Percentiles rank a stretch among this genome's conserved stretches.
These are phyloP conservation scores for Platerodrilus igneus DNA, from an alignment of 2,888 invertebrate species.

Conservation along the genomic window DNA sequence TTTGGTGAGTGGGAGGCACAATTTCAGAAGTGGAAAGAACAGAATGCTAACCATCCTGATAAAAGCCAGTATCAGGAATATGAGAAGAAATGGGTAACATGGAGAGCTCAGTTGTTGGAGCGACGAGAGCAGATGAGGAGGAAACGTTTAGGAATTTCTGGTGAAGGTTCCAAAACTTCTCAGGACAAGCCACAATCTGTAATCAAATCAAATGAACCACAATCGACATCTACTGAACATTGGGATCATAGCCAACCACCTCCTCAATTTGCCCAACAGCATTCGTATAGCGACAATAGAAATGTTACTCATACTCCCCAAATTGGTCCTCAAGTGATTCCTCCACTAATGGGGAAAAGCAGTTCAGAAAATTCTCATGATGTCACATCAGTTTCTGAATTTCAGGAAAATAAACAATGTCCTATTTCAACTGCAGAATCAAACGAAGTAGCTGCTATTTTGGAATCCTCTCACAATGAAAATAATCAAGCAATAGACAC, in stretches of 20 bases:
- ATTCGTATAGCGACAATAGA: constrained; percentile 19
- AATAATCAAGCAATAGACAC: no score
- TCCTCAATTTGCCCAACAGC: constrained; percentile 10
- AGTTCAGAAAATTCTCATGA: no score
- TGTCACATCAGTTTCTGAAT: no score
- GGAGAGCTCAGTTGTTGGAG: constrained; percentile 72
- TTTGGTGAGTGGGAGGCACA: constrained; percentile 90
- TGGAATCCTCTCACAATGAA: neutral
- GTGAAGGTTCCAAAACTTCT: constrained; percentile 16
- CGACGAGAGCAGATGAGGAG: constrained; percentile 77
- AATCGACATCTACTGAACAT: neutral
- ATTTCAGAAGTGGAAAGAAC: constrained; percentile 85
- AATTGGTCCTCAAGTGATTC: constrained; percentile 2
- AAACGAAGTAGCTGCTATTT: neutral
- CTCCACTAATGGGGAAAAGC: neutral
- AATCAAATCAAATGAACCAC: constrained; percentile 1
- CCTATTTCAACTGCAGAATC: neutral
- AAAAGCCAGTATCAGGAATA: constrained; percentile 80
- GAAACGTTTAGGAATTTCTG: constrained; percentile 49
- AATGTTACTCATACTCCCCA: constrained; percentile 34
- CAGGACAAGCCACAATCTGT: no score
- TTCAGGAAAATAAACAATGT: neutral
- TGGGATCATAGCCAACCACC: constrained; percentile 1
- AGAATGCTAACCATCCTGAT: constrained; percentile 89
- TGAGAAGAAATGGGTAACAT: constrained; percentile 83